Conservation (phyloP, 1,140 invertebrate genomes). For the Aphidius ervi region DNA sequence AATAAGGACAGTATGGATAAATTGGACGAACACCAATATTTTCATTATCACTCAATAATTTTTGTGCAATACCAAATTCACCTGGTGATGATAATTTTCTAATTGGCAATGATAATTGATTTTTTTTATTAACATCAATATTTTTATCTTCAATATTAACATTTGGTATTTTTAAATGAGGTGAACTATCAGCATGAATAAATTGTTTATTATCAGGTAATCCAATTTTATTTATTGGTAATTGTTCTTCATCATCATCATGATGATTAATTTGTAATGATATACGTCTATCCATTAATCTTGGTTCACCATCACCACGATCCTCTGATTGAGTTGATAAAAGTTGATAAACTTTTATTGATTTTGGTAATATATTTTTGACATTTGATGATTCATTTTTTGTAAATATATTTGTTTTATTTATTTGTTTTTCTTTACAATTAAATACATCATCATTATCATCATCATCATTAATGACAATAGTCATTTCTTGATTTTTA, state of each 20-base stretch:
- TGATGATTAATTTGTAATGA: slow-evolving; percentile 32
- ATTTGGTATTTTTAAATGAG: slow-evolving; percentile 14
- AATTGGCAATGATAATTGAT: slow-evolving; percentile 17
- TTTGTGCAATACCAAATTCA: slow-evolving; percentile 28
- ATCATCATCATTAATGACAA: slow-evolving; percentile 5
- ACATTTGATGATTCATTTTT: not conserved
- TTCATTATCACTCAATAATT: slow-evolving; percentile 22
- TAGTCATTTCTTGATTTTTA: not conserved
- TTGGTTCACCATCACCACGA: slow-evolving; percentile 24
- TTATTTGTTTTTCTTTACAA: not conserved
- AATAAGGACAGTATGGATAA: slow-evolving; percentile 71
- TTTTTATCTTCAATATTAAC: not conserved
- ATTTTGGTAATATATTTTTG: slow-evolving; percentile 24
- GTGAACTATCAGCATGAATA: slow-evolving; percentile 23
- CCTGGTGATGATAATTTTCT: slow-evolving; percentile 32
- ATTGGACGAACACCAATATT: slow-evolving; percentile 55
- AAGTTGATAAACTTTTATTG: slow-evolving; percentile 36
- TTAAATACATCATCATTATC: slow-evolving; percentile 1
- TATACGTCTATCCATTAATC: slow-evolving; percentile 28
- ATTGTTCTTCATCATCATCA: slow-evolving; percentile 20
- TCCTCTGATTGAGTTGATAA: slow-evolving; percentile 39
- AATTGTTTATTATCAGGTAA: slow-evolving; percentile 22
- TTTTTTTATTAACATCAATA: not conserved
- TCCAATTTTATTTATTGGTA: not conserved
- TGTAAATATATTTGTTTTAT: not conserved